Conservation (phyloP, 1,140 invertebrate species). For the Ceratosolen solmsi region DNA sequence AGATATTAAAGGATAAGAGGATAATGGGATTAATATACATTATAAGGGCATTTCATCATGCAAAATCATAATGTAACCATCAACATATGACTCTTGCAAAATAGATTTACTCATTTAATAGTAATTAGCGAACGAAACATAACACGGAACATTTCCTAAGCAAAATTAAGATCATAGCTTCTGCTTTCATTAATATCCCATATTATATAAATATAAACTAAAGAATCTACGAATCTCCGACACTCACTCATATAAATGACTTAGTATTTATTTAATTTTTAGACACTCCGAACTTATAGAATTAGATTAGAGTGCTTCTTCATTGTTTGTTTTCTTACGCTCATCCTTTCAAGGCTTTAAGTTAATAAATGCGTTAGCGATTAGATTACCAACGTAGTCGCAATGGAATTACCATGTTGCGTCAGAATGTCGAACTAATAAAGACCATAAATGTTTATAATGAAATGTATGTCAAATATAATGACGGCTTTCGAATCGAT, state of each 20-base stretch:
- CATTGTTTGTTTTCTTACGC: too few species aligned
- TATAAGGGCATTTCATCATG: neutral
- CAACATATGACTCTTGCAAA: neutral
- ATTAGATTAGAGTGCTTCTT: too few species aligned
- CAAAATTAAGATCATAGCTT: neutral
- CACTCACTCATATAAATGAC: too few species aligned
- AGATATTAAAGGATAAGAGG: neutral
- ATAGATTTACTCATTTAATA: neutral
- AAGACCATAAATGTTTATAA: too few species aligned
- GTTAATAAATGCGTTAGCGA: too few species aligned
- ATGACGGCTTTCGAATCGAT: neutral
- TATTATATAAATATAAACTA: neutral
- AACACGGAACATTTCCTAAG: neutral
- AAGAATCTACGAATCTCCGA: too few species aligned
- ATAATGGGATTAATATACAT: neutral
- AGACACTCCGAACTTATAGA: too few species aligned
- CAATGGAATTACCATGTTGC: constrained; percentile 21
- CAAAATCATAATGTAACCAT: neutral
- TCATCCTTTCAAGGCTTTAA: too few species aligned
- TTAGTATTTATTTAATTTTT: too few species aligned
- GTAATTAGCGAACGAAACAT: neutral
- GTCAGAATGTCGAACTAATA: neutral
- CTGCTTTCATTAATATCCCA: neutral
- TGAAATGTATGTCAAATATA: too few species aligned
- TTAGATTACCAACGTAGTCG: neutral